phyloP scores from a whole-genome alignment of 2,113 vertebrate genomes.

The Nannobrachium achirus region DNA sequence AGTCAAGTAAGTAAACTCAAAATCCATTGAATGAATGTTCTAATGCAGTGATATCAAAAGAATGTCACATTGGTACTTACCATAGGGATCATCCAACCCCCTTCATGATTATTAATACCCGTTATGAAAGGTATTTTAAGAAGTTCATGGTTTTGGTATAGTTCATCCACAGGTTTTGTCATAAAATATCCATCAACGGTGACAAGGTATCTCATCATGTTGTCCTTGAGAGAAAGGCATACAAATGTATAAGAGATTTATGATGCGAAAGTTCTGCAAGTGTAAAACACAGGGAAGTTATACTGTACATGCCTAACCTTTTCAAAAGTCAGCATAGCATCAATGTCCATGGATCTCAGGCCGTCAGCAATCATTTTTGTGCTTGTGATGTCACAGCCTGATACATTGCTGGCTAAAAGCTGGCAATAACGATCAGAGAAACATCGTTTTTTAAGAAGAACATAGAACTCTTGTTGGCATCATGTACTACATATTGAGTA shows the following conservation, averaged over 20 bases:
- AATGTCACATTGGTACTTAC: conserved; percentile 40
- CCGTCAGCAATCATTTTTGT: conserved; percentile 70
- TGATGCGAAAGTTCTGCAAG: no score
- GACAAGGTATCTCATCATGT: accelerated
- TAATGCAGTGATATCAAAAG: no score
- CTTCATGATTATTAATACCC: conserved; percentile 62
- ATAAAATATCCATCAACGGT: conserved; percentile 57
- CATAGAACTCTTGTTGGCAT: not conserved
- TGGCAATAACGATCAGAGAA: conserved; percentile 36
- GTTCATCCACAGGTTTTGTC: conserved; percentile 47
- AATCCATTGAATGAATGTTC: no score
- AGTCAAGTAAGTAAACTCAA: no score
- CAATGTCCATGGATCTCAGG: conserved; percentile 61
- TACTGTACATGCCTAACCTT: conserved; percentile 35
- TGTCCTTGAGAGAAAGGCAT: conserved; percentile 29
- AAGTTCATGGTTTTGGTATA: conserved; percentile 38
- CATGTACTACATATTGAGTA: not conserved
- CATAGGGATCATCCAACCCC: conserved; percentile 22
- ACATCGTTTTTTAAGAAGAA: no score
- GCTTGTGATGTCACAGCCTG: conserved; percentile 72
- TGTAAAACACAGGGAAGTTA: no score
- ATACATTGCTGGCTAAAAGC: conserved; percentile 67
- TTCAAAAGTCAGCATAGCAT: conserved; percentile 20
- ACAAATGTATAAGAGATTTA: not conserved
- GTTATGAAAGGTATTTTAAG: conserved; percentile 62